Evolutionary conservation across 2,797 vertebrate genomes (phyloP).

Genomic region (Amniataba percoides): DNA sequence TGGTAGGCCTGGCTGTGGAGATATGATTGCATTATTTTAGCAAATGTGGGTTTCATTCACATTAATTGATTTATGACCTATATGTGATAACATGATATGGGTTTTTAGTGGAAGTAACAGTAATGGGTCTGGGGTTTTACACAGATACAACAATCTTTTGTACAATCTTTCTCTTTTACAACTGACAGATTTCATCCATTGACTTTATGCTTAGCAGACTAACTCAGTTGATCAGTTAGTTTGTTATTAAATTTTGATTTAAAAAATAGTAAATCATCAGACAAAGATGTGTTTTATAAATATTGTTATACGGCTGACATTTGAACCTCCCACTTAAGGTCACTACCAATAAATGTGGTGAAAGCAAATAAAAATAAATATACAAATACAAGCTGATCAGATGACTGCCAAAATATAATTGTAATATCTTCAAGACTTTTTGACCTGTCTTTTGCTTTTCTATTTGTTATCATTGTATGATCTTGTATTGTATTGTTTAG

Average conservation of each 20-base stretch:
- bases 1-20: conserved; percentile 16
- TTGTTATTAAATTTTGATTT: too few relatives aligned
- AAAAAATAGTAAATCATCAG: background rate
- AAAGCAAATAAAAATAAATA: background rate
- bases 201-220: background rate
- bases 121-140: background rate
- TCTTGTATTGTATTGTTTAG: background rate
- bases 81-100: background rate
- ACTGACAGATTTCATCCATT: background rate
- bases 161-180: background rate
- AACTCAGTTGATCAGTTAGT: too few relatives aligned
- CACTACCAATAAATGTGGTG: background rate
- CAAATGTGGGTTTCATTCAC: background rate
- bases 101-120: background rate
- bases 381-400: background rate
- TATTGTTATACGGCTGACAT: background rate
- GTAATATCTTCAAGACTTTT: too few relatives aligned
- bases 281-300: background rate
- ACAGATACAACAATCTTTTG: conserved; percentile 10
- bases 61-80: background rate
- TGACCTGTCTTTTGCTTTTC: too few relatives aligned
- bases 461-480: too few relatives aligned
- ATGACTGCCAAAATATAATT: background rate
- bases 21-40: conserved; percentile 5
- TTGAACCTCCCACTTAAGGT: background rate